Conservation (phyloP, 2,888 invertebrate genomes). For the Pterobdella sp. region DNA sequence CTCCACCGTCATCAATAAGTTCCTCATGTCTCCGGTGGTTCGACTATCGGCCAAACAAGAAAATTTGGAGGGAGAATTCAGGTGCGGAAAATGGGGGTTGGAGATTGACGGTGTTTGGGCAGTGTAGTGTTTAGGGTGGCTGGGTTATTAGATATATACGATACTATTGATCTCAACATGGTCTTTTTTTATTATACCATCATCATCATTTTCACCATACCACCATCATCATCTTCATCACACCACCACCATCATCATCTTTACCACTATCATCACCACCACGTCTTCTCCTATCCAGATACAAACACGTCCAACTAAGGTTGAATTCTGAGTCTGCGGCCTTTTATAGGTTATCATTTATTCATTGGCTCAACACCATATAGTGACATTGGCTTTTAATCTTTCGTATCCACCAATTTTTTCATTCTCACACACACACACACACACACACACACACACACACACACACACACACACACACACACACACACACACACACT, state of each 20-base stretch:
- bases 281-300: neutral
- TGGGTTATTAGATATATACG: too few relatives aligned
- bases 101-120: too few relatives aligned
- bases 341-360: conserved; percentile 51
- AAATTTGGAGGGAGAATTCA: conserved; percentile 57
- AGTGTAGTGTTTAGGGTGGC: too few relatives aligned
- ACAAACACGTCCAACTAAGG: neutral
- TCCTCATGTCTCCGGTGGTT: conserved; percentile 57
- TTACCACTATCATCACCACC: neutral
- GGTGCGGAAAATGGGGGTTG: conserved; percentile 44
- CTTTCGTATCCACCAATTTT: neutral
- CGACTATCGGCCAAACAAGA: conserved; percentile 55
- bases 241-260: neutral
- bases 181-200: too few relatives aligned
- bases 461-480: too few relatives aligned
- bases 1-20: conserved; percentile 55
- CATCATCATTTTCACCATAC: neutral
- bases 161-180: too few relatives aligned
- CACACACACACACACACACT: too few relatives aligned
- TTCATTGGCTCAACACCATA: too few relatives aligned
- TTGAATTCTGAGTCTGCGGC: conserved; percentile 55
- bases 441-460: neutral
- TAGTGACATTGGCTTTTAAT: too few relatives aligned
- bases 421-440: neutral
- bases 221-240: neutral